Evolutionary conservation across 1,140 invertebrate species (phyloP).

Genomic region (Gryllus bimaculatus): DNA sequence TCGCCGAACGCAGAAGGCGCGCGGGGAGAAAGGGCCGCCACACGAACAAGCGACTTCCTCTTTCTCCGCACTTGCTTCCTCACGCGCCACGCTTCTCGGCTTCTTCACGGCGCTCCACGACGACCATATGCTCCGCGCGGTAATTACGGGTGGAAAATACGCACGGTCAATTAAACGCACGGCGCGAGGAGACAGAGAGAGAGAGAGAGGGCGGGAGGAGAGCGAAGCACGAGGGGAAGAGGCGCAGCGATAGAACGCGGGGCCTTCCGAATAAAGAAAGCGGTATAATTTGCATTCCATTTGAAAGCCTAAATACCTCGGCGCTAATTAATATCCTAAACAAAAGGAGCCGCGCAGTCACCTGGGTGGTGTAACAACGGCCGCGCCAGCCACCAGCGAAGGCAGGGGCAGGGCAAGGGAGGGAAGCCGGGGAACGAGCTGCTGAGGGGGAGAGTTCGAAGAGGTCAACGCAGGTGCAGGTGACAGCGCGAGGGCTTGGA

Average conservation of each 20-base stretch:
- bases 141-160: neutral
- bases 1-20: too few species aligned
- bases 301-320: neutral
- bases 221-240: neutral
- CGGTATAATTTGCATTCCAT: neutral
- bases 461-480: too few species aligned
- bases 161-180: neutral
- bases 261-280: neutral
- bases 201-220: too few species aligned
- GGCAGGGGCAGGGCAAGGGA: too few species aligned
- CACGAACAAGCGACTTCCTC: neutral
- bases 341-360: neutral
- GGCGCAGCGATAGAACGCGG: too few species aligned
- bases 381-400: too few species aligned
- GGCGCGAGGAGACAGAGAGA: neutral
- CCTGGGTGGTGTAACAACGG: neutral
- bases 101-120: neutral
- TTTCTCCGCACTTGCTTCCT: too few species aligned
- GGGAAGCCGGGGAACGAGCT: too few species aligned
- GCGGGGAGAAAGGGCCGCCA: too few species aligned
- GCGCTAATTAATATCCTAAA: neutral
- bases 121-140: neutral
- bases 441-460: too few species aligned
- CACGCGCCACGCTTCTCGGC: neutral
- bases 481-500: too few species aligned